Evolutionary conservation across 2,888 invertebrate genomes (phyloP), one percentile per base, ranked within the genome.

Genomic region (Acleris cristana): DNA sequence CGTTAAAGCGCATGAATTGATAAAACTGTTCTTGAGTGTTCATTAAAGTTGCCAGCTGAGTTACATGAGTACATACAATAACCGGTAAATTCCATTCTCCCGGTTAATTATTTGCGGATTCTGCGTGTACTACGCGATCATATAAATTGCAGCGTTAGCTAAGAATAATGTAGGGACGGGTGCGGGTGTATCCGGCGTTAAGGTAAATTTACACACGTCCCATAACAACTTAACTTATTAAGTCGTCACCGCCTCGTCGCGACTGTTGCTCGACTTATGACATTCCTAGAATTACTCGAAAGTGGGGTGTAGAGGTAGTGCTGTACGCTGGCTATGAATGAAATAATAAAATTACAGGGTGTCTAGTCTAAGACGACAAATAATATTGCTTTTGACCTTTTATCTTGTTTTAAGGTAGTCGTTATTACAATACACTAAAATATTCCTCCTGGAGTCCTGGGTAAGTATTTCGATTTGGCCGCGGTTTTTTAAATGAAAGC

Each of bases 131-230:
- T 80, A 76, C 74, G 75, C 77, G 77, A 84, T 85, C 79, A 84
- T 86, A 86, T 88, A 90, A 90, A 90, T 90, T 87, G 85, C 84
- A 81, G 79, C 79, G 85, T 89, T 87, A 89, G 87, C 85, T 85
- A 87, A 89, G 90, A 92, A 89, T 91, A 86, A 91, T 88, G 88
- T 81, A 73, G 82, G 85, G 80, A 73, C 74, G 79, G 80, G 83
- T 79, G 83, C 76, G 79, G 80, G 86, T 85, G 86, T 85, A 89
- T 88, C 83, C 84, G 86, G 88, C 84, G 86, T 86, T 81, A 88
- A 90, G 89, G 90, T 89, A 89, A 91, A 92, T 92, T 92, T 91
- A 89, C 90, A 87, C 90, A 84, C 82, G 84, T 81, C 85, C 83
- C 84, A 81, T 88, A 86, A 87, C 90, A 87, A 89, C 84, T 87